These are phyloP conservation scores for Mechanitis mazaeus DNA, from an alignment of 2,888 invertebrate species.

Conservation along the genomic window DNA sequence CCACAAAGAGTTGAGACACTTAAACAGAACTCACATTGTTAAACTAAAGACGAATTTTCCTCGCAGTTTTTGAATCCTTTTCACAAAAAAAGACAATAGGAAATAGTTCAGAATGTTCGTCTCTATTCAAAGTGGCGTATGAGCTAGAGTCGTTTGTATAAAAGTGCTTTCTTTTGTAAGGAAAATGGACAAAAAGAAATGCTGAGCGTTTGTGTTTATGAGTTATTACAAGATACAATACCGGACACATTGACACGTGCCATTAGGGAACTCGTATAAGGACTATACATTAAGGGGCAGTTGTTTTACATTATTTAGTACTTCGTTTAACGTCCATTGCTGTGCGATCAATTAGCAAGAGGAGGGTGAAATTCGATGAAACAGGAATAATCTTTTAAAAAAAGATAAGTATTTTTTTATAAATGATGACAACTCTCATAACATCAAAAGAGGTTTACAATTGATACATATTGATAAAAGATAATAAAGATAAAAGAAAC, in stretches of 20 bases:
- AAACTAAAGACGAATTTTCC: slow-evolving; percentile 8
- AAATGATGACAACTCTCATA: no score
- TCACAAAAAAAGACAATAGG: slow-evolving; percentile 8
- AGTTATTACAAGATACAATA: slow-evolving; percentile 25
- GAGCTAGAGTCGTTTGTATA: slow-evolving; percentile 3
- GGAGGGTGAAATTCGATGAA: no score
- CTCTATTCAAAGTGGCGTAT: slow-evolving; percentile 1
- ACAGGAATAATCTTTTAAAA: no score
- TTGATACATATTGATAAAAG: no score
- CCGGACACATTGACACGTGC: slow-evolving; percentile 26
- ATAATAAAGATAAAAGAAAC: no score
- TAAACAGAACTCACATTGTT: slow-evolving; percentile 6
- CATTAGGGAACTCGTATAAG: slow-evolving; percentile 19
- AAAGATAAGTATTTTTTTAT: no score
- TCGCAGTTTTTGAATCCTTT: slow-evolving; percentile 7
- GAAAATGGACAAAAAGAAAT: slow-evolving; percentile 23
- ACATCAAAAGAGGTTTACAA: no score
- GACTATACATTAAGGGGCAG: slow-evolving; percentile 15
- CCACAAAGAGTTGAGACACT: slow-evolving; percentile 7
- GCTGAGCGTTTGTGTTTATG: slow-evolving; percentile 25
- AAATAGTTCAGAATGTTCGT: background rate
- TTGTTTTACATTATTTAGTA: background rate
- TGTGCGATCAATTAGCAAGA: no score
- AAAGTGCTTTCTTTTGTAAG: slow-evolving; percentile 24
- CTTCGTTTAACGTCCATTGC: no score